Conservation (phyloP, 2,888 invertebrate genomes). For the Cephonodes hylas region DNA sequence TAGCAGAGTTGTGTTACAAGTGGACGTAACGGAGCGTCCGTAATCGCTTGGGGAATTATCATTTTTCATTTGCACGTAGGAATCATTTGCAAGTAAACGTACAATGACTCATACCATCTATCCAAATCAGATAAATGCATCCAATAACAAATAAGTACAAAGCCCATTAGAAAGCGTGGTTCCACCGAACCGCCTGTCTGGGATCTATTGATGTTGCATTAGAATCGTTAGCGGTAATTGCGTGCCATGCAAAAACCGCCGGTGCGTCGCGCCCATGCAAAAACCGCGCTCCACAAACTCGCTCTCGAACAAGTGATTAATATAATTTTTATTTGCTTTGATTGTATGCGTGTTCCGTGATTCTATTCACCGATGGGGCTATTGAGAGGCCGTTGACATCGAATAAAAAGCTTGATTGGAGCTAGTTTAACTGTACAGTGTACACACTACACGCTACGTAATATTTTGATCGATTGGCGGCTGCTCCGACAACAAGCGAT, state of each 20-base stretch:
- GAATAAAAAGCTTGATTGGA: conserved; percentile 58
- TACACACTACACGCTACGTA: conserved; percentile 44
- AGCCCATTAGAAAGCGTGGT: conserved; percentile 69
- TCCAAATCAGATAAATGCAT: conserved; percentile 59
- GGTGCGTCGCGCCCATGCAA: no score
- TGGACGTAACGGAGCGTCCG: conserved; percentile 41
- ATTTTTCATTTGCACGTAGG: neutral
- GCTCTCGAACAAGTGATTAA: conserved; percentile 58
- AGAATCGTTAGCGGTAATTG: conserved; percentile 62
- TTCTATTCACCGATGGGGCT: conserved; percentile 44
- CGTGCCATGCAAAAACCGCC: conserved; percentile 38
- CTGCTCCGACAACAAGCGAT: conserved; percentile 44
- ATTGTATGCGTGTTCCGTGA: conserved; percentile 51
- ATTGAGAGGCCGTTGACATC: conserved; percentile 63
- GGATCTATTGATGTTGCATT: conserved; percentile 58
- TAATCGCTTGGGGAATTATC: neutral
- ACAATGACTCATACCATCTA: conserved; percentile 58
- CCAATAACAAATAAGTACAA: conserved; percentile 43
- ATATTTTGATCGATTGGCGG: conserved; percentile 60
- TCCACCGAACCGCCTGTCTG: conserved; percentile 50
- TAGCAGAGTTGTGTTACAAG: conserved; percentile 45
- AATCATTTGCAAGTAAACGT: conserved; percentile 33
- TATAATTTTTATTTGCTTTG: conserved; percentile 68
- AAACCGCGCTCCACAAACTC: conserved; percentile 47
- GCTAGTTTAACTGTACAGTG: conserved; percentile 54